A percentile compares a stretch with the other conserved stretches of the same genome.
phyloP scores from a whole-genome alignment of 2,888 invertebrate species.

The Stenoptilia bipunctidactyla region DNA sequence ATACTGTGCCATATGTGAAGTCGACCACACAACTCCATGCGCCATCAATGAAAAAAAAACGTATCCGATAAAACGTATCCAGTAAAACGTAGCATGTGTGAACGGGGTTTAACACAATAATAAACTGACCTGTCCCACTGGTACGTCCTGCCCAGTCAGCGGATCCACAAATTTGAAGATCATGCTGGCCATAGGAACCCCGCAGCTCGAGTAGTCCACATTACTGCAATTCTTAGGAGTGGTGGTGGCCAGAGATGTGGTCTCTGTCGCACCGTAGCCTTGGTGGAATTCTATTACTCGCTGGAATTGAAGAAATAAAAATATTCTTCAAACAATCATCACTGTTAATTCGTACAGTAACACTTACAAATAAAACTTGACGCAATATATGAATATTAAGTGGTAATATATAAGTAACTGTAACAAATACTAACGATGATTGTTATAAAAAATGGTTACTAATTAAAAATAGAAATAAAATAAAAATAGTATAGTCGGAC shows the following conservation, averaged over 20 bases:
- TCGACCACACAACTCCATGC: too few species aligned
- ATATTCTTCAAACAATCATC: too few species aligned
- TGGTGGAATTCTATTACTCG: constrained; percentile 44
- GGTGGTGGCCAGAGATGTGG: constrained; percentile 37
- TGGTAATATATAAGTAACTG: not conserved
- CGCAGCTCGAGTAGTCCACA: constrained; percentile 41
- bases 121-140: constrained; percentile 49
- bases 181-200: constrained; percentile 37
- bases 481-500: too few species aligned
- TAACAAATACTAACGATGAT: not conserved
- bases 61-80: too few species aligned
- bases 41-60: too few species aligned
- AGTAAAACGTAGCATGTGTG: too few species aligned
- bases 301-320: too few species aligned
- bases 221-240: constrained; percentile 25
- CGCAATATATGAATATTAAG: not conserved
- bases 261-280: constrained; percentile 58
- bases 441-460: too few species aligned
- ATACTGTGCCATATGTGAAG: too few species aligned
- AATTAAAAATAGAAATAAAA: too few species aligned
- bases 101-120: too few species aligned
- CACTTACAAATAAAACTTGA: not conserved
- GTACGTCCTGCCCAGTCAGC: constrained; percentile 34
- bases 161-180: constrained; percentile 46
- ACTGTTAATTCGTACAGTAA: too few species aligned